Base-by-base conservation (phyloP, 2,888 invertebrate species). In the Polyploca ridens region DNA sequence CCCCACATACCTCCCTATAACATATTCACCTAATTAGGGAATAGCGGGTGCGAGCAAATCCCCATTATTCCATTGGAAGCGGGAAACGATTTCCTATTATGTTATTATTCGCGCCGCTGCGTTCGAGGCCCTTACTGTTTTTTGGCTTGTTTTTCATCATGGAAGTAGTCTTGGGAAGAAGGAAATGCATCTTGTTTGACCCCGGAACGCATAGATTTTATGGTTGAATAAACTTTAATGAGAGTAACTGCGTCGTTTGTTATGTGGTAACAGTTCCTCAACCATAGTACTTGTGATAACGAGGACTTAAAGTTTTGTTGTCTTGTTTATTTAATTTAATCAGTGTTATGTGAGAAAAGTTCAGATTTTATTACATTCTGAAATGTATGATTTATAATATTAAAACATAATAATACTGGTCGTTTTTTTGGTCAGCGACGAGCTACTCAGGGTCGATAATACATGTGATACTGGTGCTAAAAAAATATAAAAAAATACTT, bases 21-120 rank as follows among this genome's bases (percentile, higher is more conserved):
- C 38, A n/a, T 60, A 38, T 60, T 62, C 62, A 64, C 59, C 59
- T 64, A 62, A 63, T 62, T 59, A 62, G 33, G 38, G 57, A 60
- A 66, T 61, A 60, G 62, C 58, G n/a, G 58, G 35, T 61, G 61
- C 57, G 46, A 63, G 63, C 60, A 62, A 66, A 49, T 64, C 60
- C 59, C 68, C 67, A 65, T 64, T 68, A 64, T 69, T 57, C 66
- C 67, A 64, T 66, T 70, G 63, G 19, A 77, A 75, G 71, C 73
- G 84, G 86, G 79, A 85, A 89, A 87, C 71, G 67, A 74, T 77
- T 79, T 77, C 73, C 75, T 77, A 73, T 75, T 76, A 76, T 65
- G 65, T 75, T 77, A 76, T 85, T 88, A 82, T 79, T 78, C 87
- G 88, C 85, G 68, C 76, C 78, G 72, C 63, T 80, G 79, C 73